These are phyloP conservation scores for Oxygymnocypris stewartii DNA, from an alignment of 2,113 vertebrate genomes.

Conservation along the genomic window DNA sequence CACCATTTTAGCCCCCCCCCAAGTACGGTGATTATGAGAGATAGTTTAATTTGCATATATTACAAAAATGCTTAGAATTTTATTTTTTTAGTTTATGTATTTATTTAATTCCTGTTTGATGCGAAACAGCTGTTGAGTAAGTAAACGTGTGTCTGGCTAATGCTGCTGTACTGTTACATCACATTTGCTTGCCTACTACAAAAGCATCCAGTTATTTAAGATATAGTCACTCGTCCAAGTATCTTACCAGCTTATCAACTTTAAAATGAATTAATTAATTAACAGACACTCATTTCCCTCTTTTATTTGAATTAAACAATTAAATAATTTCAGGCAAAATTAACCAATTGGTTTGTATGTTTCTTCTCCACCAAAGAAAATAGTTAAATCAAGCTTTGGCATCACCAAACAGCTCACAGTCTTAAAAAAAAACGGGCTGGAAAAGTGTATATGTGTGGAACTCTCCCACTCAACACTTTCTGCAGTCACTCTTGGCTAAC, in stretches of 20 bases:
- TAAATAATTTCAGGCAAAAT: not conserved
- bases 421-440: not conserved
- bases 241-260: not conserved
- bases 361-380: not conserved
- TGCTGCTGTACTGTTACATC: not conserved
- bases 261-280: not conserved
- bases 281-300: not conserved
- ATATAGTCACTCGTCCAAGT: not conserved
- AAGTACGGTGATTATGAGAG: not conserved
- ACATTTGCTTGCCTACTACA: not conserved
- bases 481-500: slow-evolving; percentile 2
- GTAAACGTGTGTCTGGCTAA: not conserved
- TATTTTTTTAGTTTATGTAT: no score
- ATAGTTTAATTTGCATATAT: not conserved
- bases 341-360: not conserved
- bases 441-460: not conserved
- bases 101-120: not conserved
- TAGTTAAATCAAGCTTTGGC: not conserved
- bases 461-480: not conserved
- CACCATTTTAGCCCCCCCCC: not conserved
- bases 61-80: not conserved
- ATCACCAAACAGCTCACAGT: not conserved
- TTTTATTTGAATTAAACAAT: not conserved
- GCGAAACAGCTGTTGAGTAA: not conserved
- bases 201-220: not conserved